Percentiles rank a stretch among this genome's conserved stretches.
These are phyloP conservation scores for Sebastes schlegelii DNA, from an alignment of 2,113 vertebrate species.

Conservation along the genomic window DNA sequence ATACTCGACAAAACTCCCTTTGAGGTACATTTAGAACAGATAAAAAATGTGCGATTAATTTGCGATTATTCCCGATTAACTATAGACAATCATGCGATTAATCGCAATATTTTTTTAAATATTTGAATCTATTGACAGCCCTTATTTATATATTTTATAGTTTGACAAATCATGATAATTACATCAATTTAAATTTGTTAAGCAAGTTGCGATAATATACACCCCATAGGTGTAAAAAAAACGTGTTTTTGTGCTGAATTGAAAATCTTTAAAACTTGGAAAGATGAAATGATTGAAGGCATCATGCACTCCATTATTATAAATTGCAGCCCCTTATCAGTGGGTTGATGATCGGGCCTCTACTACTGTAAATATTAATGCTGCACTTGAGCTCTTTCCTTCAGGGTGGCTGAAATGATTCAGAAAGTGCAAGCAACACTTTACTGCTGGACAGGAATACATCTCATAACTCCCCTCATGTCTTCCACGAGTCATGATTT, in stretches of 20 bases:
- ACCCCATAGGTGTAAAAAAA: background rate
- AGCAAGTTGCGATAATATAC: background rate
- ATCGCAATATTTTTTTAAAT: too few relatives aligned
- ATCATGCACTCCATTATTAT: background rate
- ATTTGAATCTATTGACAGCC: too few relatives aligned
- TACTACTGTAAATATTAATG: background rate
- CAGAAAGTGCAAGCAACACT: background rate
- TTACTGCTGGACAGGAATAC: background rate
- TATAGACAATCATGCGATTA: too few relatives aligned
- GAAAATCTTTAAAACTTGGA: background rate
- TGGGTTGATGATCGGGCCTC: background rate
- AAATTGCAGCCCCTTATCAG: background rate
- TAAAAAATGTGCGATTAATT: too few relatives aligned
- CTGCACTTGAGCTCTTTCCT: background rate
- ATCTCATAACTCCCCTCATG: background rate
- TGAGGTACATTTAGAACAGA: too few relatives aligned
- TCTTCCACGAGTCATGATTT: background rate
- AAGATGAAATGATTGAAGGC: background rate
- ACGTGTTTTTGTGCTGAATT: background rate
- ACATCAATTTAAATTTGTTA: background rate
- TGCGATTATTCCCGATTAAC: too few relatives aligned
- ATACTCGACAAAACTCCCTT: too few relatives aligned
- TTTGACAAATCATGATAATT: background rate
- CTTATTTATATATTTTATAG: background rate
- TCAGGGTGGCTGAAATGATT: background rate